These are phyloP conservation scores for Melikaiella ostensackeni DNA, from an alignment of 2,888 invertebrate species.

Conservation along the genomic window DNA sequence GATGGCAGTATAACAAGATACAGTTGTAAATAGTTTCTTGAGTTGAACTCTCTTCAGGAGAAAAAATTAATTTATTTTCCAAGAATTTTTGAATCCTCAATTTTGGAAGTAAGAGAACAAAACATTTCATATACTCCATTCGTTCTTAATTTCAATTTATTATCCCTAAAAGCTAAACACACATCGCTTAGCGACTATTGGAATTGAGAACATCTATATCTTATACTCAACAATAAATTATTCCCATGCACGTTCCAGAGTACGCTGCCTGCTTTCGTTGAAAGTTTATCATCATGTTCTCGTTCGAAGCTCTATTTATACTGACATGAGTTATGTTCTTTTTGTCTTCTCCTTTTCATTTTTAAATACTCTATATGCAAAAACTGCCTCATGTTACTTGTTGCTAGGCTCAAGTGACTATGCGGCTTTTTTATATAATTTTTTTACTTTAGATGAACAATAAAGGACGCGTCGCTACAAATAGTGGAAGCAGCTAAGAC, in stretches of 20 bases:
- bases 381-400: not conserved
- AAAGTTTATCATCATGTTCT: not conserved
- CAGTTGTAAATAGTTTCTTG: not conserved
- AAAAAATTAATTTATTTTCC: not conserved
- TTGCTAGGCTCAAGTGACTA: not conserved
- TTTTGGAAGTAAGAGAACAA: not conserved
- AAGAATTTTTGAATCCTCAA: not conserved
- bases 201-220: not conserved
- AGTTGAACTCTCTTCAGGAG: not conserved
- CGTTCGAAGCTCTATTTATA: constrained; percentile 10
- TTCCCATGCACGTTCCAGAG: not conserved
- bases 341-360: too few relatives aligned
- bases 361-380: not conserved
- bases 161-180: not conserved
- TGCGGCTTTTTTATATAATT: not conserved
- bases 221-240: constrained; percentile 16
- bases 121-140: too few relatives aligned
- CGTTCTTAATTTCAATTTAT: not conserved
- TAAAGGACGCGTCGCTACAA: constrained; percentile 8
- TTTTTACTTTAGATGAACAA: not conserved
- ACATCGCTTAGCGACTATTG: not conserved
- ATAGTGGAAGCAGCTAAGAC: constrained; percentile 5
- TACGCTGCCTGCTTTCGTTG: not conserved
- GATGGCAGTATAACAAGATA: too few relatives aligned
- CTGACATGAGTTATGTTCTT: not conserved